These are phyloP conservation scores for Chloroclysta siterata DNA, from an alignment of 2,888 invertebrate species.

Conservation along the genomic window DNA sequence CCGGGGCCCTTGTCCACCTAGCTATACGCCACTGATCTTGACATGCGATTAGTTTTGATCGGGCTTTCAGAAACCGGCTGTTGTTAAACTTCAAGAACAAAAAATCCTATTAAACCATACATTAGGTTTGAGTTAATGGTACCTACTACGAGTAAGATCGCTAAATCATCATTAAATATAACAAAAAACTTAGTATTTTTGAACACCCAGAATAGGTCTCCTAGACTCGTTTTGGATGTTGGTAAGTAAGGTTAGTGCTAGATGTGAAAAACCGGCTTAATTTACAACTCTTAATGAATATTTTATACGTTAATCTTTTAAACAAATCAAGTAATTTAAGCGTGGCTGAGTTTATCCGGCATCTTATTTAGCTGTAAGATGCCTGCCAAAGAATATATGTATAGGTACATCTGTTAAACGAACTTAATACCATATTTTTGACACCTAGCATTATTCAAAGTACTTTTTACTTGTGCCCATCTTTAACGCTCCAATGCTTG, in stretches of 20 bases:
- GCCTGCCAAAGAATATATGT: conserved; percentile 29
- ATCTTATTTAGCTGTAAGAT: conserved; percentile 15
- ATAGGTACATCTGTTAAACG: conserved; percentile 11
- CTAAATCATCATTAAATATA: too few species aligned
- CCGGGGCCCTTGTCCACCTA: too few species aligned
- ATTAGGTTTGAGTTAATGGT: too few species aligned
- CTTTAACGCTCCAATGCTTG: conserved; percentile 38
- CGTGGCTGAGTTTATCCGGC: conserved; percentile 26
- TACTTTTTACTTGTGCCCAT: conserved; percentile 37
- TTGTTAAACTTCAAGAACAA: too few species aligned
- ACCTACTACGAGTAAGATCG: too few species aligned
- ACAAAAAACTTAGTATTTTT: too few species aligned
- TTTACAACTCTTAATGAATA: conserved; percentile 13
- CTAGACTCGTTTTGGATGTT: too few species aligned
- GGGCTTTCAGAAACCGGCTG: too few species aligned
- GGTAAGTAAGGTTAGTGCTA: not conserved
- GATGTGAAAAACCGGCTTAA: conserved; percentile 13
- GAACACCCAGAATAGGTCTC: too few species aligned
- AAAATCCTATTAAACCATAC: too few species aligned
- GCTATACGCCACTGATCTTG: too few species aligned
- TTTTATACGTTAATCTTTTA: conserved; percentile 12
- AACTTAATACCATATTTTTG: conserved; percentile 30
- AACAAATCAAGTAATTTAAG: conserved; percentile 29
- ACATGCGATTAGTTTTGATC: too few species aligned
- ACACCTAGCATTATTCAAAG: conserved; percentile 30